These are phyloP conservation scores for Montipora cactus DNA, from an alignment of 64 coral and sea anemone species.

Conservation along the genomic window DNA sequence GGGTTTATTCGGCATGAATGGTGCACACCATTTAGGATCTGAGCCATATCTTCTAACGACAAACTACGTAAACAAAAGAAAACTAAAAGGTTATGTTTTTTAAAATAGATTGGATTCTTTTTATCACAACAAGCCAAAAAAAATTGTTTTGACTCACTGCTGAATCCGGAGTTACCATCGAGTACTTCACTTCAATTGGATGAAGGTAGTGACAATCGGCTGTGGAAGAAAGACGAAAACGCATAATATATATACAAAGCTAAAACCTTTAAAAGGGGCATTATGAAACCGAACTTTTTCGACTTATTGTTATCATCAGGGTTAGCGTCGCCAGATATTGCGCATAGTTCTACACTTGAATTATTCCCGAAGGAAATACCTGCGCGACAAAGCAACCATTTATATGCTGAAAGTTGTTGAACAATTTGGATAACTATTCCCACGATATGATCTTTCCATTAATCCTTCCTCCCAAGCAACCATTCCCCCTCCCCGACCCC, in stretches of 20 bases:
- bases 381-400: neutral
- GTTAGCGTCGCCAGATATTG: too few relatives aligned
- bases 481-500: too few relatives aligned
- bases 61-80: neutral
- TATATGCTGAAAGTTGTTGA: neutral
- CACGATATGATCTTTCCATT: neutral
- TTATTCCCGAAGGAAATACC: too few relatives aligned
- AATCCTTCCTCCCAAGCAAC: too few relatives aligned
- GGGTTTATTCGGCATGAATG: neutral
- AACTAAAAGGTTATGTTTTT: too few relatives aligned
- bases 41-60: neutral
- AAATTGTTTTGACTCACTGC: neutral
- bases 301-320: too few relatives aligned
- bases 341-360: too few relatives aligned
- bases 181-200: neutral
- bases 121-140: too few relatives aligned
- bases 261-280: too few relatives aligned
- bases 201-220: conserved; percentile 25
- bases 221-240: neutral
- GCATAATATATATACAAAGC: too few relatives aligned
- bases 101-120: too few relatives aligned
- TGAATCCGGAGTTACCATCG: neutral
- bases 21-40: neutral
- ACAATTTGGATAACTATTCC: neutral
- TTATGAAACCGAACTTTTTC: too few relatives aligned